Base-by-base conservation (phyloP, 2,113 vertebrate species). In the Pterocles gutturalis region DNA sequence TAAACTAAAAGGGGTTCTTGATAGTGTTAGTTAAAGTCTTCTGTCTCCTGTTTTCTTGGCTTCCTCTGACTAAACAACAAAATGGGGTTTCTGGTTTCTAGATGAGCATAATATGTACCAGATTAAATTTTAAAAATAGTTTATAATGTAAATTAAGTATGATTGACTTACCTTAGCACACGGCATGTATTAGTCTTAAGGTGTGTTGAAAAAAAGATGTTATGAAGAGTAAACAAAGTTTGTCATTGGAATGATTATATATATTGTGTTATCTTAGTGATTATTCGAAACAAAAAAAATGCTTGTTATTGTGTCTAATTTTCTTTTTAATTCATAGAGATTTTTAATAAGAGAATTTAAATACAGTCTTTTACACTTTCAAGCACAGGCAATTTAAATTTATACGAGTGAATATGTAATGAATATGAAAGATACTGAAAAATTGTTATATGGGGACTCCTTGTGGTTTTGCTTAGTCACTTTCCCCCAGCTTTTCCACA, bases 401-500 rank as follows among this genome's bases (percentile, higher is more conserved):
- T 49, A 53, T 95, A 84, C 66, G n/a, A 96, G 64, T 85, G 61
- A 73, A 77, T 78, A 87, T 67, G 54, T 73, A 51, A 46, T 65
- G 34, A 71, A 43, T 80, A 45, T 86, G 83, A 41, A 83, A 72
- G 64, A 55, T 71, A 70, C 25, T 89, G 84, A 94, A 96, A 96
- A 84, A 58, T 85, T 87, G 91, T 92, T 89, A 93, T 96, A 64
- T 85, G 90, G 46, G 73, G 96, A 90, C 96, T 95, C 95, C 97
- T 98, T 93, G 95, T 95, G 95, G 97, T 69, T 97, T 94, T 81
- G 34, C n/a, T 67, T 57, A 94, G 96, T 89, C 83, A 95, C 46
- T 89, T 85, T 87, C 38, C 38, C 16, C 4, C 17, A 26, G 87
- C 76, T 78, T 93, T 96, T 91, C 86, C 55, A 51, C 49, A 60